Evolutionary conservation across 1,140 invertebrate species (phyloP).

Genomic region (Paraescarpia echinospica): DNA sequence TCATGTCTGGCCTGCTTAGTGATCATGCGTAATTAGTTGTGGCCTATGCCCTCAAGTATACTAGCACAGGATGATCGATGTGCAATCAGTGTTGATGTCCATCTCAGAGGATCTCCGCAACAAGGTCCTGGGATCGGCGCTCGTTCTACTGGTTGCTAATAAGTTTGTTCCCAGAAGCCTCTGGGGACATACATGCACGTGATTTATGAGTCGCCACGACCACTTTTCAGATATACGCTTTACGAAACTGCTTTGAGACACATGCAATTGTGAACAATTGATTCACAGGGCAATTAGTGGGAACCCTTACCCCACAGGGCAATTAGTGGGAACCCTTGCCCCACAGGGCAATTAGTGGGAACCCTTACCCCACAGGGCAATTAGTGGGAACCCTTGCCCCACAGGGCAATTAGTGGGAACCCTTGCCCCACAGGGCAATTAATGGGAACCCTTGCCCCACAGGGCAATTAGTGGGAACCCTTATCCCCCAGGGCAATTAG

Average conservation of each 20-base stretch:
- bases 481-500: too few species aligned
- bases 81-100: background rate
- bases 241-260: background rate
- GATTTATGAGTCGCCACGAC: background rate
- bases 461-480: too few species aligned
- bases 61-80: background rate
- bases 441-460: too few species aligned
- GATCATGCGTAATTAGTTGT: background rate
- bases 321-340: too few species aligned
- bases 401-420: too few species aligned
- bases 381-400: too few species aligned
- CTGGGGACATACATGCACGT: background rate
- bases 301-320: too few species aligned
- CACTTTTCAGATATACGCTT: background rate
- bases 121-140: background rate
- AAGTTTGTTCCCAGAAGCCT: background rate
- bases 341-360: too few species aligned
- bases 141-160: background rate
- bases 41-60: background rate
- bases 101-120: background rate
- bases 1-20: too few species aligned
- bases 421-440: too few species aligned
- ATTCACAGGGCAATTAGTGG: too few species aligned
- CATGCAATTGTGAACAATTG: background rate
- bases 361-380: too few species aligned